These are phyloP conservation scores for Dromiciops gliroides DNA, from an alignment of 2,113 vertebrate species.

Conservation along the genomic window DNA sequence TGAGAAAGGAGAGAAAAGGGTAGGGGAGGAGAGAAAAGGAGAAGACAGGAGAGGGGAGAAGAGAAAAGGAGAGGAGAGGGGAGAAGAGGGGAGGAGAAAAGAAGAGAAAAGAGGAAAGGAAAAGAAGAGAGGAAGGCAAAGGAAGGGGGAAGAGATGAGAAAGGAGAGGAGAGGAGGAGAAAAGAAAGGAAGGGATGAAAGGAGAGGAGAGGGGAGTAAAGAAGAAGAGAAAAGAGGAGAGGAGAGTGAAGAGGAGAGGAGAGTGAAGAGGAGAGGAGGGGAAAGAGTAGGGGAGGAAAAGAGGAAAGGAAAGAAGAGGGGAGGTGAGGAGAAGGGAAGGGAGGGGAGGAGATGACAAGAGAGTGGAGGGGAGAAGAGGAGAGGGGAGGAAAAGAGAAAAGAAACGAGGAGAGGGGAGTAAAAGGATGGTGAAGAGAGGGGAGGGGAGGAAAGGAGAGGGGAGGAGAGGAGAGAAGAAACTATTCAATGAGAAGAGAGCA, in stretches of 20 bases:
- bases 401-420: neutral
- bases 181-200: neutral
- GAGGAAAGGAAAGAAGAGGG: neutral
- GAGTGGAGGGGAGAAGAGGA: neutral
- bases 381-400: neutral
- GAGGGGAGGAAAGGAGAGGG: neutral
- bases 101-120: neutral
- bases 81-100: neutral
- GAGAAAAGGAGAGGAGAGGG: fast-evolving
- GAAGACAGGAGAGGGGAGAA: neutral
- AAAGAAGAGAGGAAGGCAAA: neutral
- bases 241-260: neutral
- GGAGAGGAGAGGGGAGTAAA: fast-evolving
- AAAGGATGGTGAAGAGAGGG: neutral
- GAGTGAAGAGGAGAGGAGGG: neutral
- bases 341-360: fast-evolving
- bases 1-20: neutral
- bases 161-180: neutral
- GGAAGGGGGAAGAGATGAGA: too few species aligned
- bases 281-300: neutral
- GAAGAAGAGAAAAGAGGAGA: too few species aligned
- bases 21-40: neutral
- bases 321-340: neutral
- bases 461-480: constrained; percentile 1
- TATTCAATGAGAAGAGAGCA: neutral